Conservation (phyloP, 2,797 vertebrate species). For the Rhabdophis nuchalis region DNA sequence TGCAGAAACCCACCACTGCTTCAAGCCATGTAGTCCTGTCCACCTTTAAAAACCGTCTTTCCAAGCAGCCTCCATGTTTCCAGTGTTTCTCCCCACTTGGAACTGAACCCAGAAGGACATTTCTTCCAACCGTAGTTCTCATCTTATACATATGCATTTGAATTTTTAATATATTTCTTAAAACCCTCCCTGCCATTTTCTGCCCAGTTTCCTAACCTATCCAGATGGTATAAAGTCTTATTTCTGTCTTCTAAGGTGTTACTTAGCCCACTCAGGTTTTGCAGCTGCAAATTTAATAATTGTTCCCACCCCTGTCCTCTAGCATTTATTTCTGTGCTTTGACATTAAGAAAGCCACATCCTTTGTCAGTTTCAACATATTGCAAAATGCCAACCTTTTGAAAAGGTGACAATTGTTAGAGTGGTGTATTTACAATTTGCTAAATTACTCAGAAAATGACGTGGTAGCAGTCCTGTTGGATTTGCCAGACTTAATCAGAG, state of each 20-base stretch:
- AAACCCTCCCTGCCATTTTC: background rate
- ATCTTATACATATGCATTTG: background rate
- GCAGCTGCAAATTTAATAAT: background rate
- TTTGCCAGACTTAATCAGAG: background rate
- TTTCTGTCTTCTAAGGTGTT: background rate
- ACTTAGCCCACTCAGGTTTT: background rate
- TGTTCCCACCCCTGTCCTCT: background rate
- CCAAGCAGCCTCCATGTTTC: no score
- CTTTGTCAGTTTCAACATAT: slow-evolving; percentile 78
- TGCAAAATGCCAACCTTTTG: slow-evolving; percentile 75
- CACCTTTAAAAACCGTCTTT: no score
- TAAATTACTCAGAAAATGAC: slow-evolving; percentile 65
- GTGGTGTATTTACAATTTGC: slow-evolving; percentile 79
- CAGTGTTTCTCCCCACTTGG: no score
- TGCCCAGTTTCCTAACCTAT: background rate
- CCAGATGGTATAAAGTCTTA: background rate
- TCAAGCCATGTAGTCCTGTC: no score
- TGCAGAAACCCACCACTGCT: no score
- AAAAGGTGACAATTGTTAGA: slow-evolving; percentile 78
- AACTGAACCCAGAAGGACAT: no score
- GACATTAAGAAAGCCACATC: slow-evolving; percentile 74
- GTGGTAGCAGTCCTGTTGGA: background rate
- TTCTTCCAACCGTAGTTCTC: background rate
- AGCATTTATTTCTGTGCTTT: slow-evolving; percentile 45
- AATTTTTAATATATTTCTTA: background rate